Evolutionary conservation across 2,888 invertebrate species (phyloP), one percentile per base, ranked within the genome.

Genomic region (Steinernema carpocapsae): DNA sequence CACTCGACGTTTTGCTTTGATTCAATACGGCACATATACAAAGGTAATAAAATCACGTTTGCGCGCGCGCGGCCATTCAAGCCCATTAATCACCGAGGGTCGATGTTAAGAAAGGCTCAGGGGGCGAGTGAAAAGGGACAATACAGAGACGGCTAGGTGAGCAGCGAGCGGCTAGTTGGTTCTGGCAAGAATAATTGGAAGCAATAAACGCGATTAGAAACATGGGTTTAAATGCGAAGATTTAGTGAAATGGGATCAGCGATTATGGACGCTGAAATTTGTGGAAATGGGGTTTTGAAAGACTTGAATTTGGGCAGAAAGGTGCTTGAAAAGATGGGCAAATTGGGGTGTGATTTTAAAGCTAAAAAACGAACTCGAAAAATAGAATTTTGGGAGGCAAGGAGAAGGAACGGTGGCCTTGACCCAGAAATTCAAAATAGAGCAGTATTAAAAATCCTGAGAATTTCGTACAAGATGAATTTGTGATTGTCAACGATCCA

Each of bases 31-130:
- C 56, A 56, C 56, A 56, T 24, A 56, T 56, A 56, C 56, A 56
- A 56, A 56, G 56, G 56, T 56, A 56, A 56, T 56, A 56, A 56
- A 56, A 56, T 56, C 56, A 56, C 56, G 56, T 56, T 56, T 56
- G 56, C 56, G 56, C 56, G n/a, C n/a, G 14, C 43, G 26, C 56
- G 56, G 56, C 56, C 56, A 56, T 56, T 56, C 56, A 56, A 56
- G 56, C 56, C 56, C 56, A 56, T 56, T 56, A 56, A 56, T 56
- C 56, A 56, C 56, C 56, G 26, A 56, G 56, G 56, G n/a, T 56
- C 56, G 56, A 56, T 26, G 56, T 26, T 26, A 19, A 19, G 48
- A 48, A 19, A 48, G 48, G 7, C 48, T 6, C n/a, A 17, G n/a
- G 3, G 48, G n/a, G 48, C n/a, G 48, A 6, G 48, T n/a, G 10